Evolutionary conservation across 2,888 invertebrate species (phyloP), one percentile per base, ranked within the genome.

Genomic region (Arctia plantaginis): DNA sequence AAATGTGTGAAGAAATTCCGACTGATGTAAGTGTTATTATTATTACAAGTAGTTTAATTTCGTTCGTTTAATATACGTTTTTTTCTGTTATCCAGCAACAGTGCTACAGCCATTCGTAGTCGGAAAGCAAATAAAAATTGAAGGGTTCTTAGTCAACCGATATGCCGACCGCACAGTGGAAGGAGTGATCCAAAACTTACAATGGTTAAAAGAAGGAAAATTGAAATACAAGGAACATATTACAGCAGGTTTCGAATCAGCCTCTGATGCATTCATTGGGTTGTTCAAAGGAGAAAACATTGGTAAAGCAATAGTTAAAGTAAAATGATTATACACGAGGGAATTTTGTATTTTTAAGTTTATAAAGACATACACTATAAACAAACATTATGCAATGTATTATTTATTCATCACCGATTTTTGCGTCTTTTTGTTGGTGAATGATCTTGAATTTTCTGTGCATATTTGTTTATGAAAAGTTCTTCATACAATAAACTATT

Each of bases 251-350:
- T 97, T 98, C 86, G 97, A 97, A 78, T 96, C 96, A 74, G 96
- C 97, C 90, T 96, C 96, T 3, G 92, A 96, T 65, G 97, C 97
- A 47, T 97, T 98, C 82, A 93, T 96, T 78, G 97, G 96, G 23
- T 93, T 97, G 89, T 93, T 95, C 69, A 90, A 81, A 68, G 97
- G 97, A 27, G 96, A 96, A 51, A 97, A 97, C 88, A 93, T 92
- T 39, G 97, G 97, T 75, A 97, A 97, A 93, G 96, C 97, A 73
- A 90, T 97, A 77, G 96, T 97, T 7, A 96, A 96, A 93, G 94
- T 95, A 8, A 95, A 89, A 90, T 88, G 39, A 85, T 33, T 20
- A 33, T 71, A 15, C 73, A 79, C 30, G 64, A 71, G 69, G n/a
- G 66, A 62, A 41, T 75, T 64, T 65, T 72, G 51, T 64, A 69